Conservation (phyloP, 2,888 invertebrate genomes). For the Oasisia sp. region DNA sequence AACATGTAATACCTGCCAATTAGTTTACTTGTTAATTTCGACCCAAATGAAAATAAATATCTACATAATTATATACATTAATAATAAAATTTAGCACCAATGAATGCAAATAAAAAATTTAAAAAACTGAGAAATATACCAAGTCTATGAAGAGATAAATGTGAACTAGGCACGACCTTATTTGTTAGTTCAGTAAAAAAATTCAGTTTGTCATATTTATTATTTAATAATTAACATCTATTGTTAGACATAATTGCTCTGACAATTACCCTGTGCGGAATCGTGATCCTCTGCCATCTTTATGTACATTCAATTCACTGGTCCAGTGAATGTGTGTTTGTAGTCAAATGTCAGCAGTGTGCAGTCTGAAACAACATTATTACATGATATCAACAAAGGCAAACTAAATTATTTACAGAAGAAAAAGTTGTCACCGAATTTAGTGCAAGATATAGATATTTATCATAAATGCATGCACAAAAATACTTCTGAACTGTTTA, state of each 20-base stretch:
- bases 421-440: not conserved
- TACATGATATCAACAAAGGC: not conserved
- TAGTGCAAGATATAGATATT: not conserved
- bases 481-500: not conserved
- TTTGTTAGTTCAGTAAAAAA: not conserved
- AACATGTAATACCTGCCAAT: not conserved
- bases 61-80: no score
- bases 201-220: not conserved
- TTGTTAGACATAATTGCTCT: not conserved
- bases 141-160: no score
- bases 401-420: not conserved
- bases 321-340: not conserved
- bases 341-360: not conserved
- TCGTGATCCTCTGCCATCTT: not conserved
- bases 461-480: not conserved
- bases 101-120: no score
- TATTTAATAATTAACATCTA: not conserved
- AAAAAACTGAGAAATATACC: no score
- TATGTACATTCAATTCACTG: conserved; percentile 1
- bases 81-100: no score
- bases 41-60: no score
- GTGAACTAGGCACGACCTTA: not conserved
- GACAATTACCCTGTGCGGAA: not conserved
- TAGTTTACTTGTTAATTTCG: no score
- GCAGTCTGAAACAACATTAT: not conserved